A percentile compares a stretch with the other conserved stretches of the same genome.
These are phyloP conservation scores for Vannuccia rotundouncinata DNA, from an alignment of 2,888 invertebrate genomes.

Conservation along the genomic window DNA sequence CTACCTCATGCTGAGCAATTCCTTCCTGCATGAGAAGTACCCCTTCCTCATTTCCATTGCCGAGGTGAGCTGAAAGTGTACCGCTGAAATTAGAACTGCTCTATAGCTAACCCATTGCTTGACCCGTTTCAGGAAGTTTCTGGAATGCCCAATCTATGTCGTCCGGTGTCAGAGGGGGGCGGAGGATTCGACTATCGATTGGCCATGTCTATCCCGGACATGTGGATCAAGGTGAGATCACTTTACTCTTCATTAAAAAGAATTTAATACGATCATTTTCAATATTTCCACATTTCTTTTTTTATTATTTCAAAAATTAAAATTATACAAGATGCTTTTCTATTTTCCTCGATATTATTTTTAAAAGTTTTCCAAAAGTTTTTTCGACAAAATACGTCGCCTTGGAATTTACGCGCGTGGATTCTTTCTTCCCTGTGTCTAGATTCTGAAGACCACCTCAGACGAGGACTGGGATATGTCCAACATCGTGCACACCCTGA, in stretches of 20 bases:
- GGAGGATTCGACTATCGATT: slow-evolving; percentile 92
- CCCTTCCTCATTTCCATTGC: slow-evolving; percentile 76
- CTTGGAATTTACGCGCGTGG: too few relatives aligned
- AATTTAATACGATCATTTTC: too few relatives aligned
- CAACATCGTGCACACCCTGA: slow-evolving; percentile 80
- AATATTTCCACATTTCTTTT: background rate
- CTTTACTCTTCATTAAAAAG: background rate
- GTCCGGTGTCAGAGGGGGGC: slow-evolving; percentile 86
- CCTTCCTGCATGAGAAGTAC: slow-evolving; percentile 74
- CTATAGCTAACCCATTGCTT: too few relatives aligned
- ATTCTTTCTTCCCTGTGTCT: too few relatives aligned
- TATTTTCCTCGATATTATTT: too few relatives aligned
- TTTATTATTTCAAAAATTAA: background rate
- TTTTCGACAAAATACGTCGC: too few relatives aligned
- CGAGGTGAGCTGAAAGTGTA: slow-evolving; percentile 63
- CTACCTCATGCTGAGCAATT: slow-evolving; percentile 88
- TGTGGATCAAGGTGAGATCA: slow-evolving; percentile 72
- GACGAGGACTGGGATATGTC: slow-evolving; percentile 93
- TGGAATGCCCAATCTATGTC: slow-evolving; percentile 92
- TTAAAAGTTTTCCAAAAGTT: too few relatives aligned
- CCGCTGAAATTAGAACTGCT: too few relatives aligned
- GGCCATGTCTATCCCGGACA: slow-evolving; percentile 97
- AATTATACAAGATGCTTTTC: background rate
- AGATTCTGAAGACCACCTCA: slow-evolving; percentile 57
- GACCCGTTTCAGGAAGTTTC: slow-evolving; percentile 91